Base-by-base conservation (phyloP, 2,888 invertebrate species). In the Saturnia pavonia region DNA sequence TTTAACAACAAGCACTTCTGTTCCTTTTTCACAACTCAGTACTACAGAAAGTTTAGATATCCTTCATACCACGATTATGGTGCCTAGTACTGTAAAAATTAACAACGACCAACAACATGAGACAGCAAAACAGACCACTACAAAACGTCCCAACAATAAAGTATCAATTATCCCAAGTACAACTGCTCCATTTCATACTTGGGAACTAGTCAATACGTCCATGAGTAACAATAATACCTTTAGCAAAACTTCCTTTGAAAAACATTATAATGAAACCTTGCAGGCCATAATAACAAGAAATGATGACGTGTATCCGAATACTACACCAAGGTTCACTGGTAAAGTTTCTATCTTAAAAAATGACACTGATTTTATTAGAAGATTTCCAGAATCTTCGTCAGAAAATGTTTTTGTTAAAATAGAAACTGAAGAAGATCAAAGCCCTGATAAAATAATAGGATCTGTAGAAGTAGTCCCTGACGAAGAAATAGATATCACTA, bases 331-430 rank as follows among this genome's bases (percentile, higher is more conserved):
- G 76, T 93, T 93, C 81, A 78, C 87, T 7, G 89, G 85, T 71
- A 93, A 91, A 82, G 90, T 94, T 72, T 89, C 91, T 73, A 85
- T 92, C 77, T 88, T 95, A 75, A 94, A 94, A 79, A 96, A 96
- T 82, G 94, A 96, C 72, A 96, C 96, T 0, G 91, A 95, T 51
- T 95, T 96, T 67, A 96, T 96, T 73, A 95, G 95, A 77, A 95
- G 94, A 69, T 92, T 96, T 73, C 94, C 95, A 6, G 95, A 95
- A 67, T 94, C 92, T 76, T 76, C 76, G 34, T 81, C 78, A 27
- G 75, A 75, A 67, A 80, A 78, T 69, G 77, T 77, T 73, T 70
- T 76, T 42, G 81, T 82, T 69, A 78, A 79, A 71, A 67, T 74
- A 65, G 85, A 85, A 74, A 76, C 77, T 42, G 87, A 90, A 75